Percentiles rank a stretch among this genome's conserved stretches.
phyloP scores from a whole-genome alignment of 2,113 vertebrate species.

The human (Homo sapiens) region GRCh38 chr11:87251501-87252000 shows the following conservation, averaged over 20 bases:
- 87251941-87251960: not conserved
- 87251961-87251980: not conserved
- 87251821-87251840: not conserved
- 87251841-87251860: not conserved
- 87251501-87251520: not conserved
- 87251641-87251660: not conserved
- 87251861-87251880: not conserved
- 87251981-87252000: constrained; percentile 28
- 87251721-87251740: not conserved
- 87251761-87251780: not conserved
- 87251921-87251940: not conserved
- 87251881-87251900: not conserved
- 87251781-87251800: not conserved
- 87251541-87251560: not conserved
- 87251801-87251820: not conserved
- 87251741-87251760: not conserved
- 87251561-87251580: not conserved
- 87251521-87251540: not conserved
- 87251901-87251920: not conserved
- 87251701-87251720: not conserved
- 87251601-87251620: not conserved
- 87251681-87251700: constrained; percentile 2
- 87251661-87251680: not conserved
- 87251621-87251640: not conserved
- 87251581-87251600: not conserved